Evolutionary conservation across 2,888 invertebrate species (phyloP).

Genomic region (Melikaiella ostensackeni): DNA sequence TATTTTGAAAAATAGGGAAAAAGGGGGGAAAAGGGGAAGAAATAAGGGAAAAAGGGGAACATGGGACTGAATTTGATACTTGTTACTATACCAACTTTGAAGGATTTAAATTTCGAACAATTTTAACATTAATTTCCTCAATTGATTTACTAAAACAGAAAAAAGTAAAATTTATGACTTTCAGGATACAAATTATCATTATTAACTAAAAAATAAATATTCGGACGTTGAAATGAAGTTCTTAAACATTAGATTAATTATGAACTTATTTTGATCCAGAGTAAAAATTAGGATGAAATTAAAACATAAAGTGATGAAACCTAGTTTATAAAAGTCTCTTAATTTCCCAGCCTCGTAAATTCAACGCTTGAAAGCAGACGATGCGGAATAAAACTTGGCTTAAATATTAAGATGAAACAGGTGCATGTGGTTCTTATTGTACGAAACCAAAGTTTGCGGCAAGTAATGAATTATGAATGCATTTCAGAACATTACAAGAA

Average conservation of each 20-base stretch:
- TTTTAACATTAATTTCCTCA: no score
- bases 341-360: slow-evolving; percentile 16
- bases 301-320: background rate
- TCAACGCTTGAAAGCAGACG: slow-evolving; percentile 20
- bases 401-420: slow-evolving; percentile 26
- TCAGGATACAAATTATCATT: background rate
- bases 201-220: background rate
- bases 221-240: background rate
- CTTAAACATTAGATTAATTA: background rate
- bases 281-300: background rate
- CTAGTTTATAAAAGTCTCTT: slow-evolving; percentile 3
- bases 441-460: slow-evolving; percentile 2
- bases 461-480: slow-evolving; percentile 11
- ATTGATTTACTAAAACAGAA: no score
- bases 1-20: no score
- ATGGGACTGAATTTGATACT: no score
- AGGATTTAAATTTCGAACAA: no score
- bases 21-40: no score
- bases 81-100: no score
- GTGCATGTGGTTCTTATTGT: slow-evolving; percentile 12
- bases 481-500: background rate
- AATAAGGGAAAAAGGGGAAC: no score
- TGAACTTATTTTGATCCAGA: background rate
- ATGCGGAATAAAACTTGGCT: slow-evolving; percentile 23
- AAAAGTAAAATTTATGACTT: no score